Evolutionary conservation across 2,888 invertebrate species (phyloP), one percentile per base, ranked within the genome.

Genomic region (Dascillus cervinus): DNA sequence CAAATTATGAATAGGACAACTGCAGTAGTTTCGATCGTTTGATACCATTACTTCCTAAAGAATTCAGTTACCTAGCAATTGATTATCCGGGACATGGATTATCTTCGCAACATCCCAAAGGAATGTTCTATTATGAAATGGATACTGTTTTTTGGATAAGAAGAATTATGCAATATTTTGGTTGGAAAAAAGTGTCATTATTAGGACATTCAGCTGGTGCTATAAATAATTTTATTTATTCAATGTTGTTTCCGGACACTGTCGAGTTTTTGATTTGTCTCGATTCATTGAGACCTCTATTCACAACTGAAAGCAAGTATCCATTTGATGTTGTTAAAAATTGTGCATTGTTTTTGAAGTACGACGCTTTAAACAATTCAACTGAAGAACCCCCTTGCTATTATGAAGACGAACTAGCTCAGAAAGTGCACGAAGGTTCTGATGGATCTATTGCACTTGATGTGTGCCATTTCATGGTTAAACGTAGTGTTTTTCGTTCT

Each of bases 11-110:
- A 30, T 59, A 71, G 59, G 86, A 87, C 57, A 87, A 85, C 56
- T 80, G 82, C 2, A 80, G 79, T 9, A 73, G 80, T 0, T 87
- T 81, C 66, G 82, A 85, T 55, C 70, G 73, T 0, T 53, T 86
- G n/a, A 72, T 76, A 3, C 80, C 81, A 0, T 55, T 75, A 32
- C 58, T 86, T 13, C 65, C 69, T 2, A 44, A 60, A 11, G 19
- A 44, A 29, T 42, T 67, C 3, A 60, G 71, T 1, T 65, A 73
- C 32, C 52, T 84, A 8, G 74, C 80, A 0, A 60, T 82, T 10
- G 82, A 82, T 56, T 65, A 77, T 13, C 80, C 80, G 2, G 81
- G 84, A 0, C 82, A 84, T 58, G 85, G 85, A 1, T 49, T 70
- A 2, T 84, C 84, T 0, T 77, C 79, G 0, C 77, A 77, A 68